Percentiles rank a stretch among this genome's conserved stretches.
phyloP scores from a whole-genome alignment of 2,113 vertebrate genomes.

The Lepus timidus region DNA sequence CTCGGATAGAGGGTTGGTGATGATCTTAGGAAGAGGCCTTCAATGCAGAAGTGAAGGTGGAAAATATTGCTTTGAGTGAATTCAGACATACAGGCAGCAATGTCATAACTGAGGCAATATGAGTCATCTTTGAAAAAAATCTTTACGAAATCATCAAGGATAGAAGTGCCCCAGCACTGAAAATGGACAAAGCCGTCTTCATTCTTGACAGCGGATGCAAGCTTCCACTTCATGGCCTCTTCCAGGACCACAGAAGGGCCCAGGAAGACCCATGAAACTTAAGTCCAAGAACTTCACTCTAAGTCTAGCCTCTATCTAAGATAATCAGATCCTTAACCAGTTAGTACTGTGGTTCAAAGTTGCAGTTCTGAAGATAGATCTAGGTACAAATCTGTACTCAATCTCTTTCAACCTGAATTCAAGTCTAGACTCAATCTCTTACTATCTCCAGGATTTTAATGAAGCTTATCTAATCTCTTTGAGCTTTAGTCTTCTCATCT shows the following conservation, averaged over 20 bases:
- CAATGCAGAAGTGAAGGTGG: slow-evolving; percentile 7
- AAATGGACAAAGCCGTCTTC: background rate
- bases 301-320: background rate
- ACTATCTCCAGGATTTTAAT: background rate
- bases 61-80: slow-evolving; percentile 35
- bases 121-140: slow-evolving; percentile 4
- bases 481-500: background rate
- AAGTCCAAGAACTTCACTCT: background rate
- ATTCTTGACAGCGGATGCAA: background rate
- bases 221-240: background rate
- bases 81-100: background rate
- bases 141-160: background rate
- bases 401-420: no score
- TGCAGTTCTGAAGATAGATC: background rate
- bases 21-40: background rate
- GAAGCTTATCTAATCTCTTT: background rate
- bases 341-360: background rate
- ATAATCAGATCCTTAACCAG: background rate
- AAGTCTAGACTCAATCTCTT: background rate
- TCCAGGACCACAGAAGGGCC: background rate
- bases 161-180: background rate
- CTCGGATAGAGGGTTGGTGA: background rate
- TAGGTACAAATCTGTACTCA: background rate
- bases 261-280: background rate
- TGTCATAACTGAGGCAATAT: background rate